phyloP scores from a whole-genome alignment of 1,140 invertebrate species.

The Lepidotrigona ventralis region DNA sequence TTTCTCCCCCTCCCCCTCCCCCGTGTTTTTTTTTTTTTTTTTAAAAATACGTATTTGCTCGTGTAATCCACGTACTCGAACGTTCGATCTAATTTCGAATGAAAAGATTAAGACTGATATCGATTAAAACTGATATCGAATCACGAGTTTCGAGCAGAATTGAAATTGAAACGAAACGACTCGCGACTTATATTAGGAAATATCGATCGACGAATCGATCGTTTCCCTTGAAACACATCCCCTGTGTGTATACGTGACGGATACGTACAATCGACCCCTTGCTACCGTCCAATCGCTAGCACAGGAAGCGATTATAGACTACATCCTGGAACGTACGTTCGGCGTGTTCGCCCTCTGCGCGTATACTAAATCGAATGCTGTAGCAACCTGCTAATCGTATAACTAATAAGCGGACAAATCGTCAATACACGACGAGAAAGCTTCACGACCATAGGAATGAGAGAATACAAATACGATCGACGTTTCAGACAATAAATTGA shows the following conservation, averaged over 20 bases:
- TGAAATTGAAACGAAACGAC: not conserved
- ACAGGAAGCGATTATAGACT: slow-evolving; percentile 69
- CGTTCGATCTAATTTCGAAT: not conserved
- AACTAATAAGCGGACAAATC: slow-evolving; percentile 38
- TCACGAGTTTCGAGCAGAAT: not conserved
- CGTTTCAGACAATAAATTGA: not conserved
- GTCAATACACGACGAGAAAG: not conserved
- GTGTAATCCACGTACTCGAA: not conserved
- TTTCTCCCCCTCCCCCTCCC: not conserved
- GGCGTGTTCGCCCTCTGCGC: slow-evolving; percentile 51
- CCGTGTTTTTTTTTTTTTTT: not conserved
- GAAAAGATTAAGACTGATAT: not conserved
- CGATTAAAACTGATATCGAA: not conserved
- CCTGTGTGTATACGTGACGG: slow-evolving; percentile 55
- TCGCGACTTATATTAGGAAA: slow-evolving; percentile 48
- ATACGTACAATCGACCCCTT: slow-evolving; percentile 64
- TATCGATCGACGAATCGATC: slow-evolving; percentile 64
- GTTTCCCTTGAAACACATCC: slow-evolving; percentile 55
- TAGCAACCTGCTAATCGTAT: slow-evolving; percentile 36
- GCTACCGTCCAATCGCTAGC: slow-evolving; percentile 63
- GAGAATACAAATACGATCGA: not conserved
- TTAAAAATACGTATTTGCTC: not conserved
- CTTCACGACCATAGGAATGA: not conserved
- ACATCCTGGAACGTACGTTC: slow-evolving; percentile 64
- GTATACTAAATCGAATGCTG: slow-evolving; percentile 62